Evolutionary conservation across 2,113 vertebrate species (phyloP).

Genomic region (Ardeotis arabs): DNA sequence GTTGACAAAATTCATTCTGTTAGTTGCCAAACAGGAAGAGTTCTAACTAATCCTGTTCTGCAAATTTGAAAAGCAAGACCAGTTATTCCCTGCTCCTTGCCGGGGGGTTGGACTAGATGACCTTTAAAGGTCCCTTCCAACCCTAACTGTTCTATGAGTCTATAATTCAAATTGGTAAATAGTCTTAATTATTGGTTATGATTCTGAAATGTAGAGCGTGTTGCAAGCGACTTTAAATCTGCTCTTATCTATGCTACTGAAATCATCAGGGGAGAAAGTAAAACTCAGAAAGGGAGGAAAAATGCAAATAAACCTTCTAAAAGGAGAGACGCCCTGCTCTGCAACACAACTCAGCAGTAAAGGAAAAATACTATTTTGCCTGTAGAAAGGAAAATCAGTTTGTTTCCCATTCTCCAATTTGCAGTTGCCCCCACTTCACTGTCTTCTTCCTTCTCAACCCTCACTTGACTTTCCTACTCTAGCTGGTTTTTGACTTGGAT

Average conservation of each 20-base stretch:
- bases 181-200: not conserved
- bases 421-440: not conserved
- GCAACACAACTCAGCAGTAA: not conserved
- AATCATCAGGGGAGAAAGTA: not conserved
- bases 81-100: not conserved
- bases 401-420: not conserved
- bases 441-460: not conserved
- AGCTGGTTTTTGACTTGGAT: not conserved
- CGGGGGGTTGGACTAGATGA: no score
- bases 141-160: no score
- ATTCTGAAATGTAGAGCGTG: fast-evolving
- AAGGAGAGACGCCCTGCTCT: not conserved
- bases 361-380: not conserved
- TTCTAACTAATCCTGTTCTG: not conserved
- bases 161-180: not conserved
- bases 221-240: not conserved
- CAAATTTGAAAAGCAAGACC: not conserved
- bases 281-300: not conserved
- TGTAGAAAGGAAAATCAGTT: not conserved
- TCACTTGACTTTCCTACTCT: not conserved
- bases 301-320: not conserved
- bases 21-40: not conserved
- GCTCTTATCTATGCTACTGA: not conserved
- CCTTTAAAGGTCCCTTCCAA: no score
- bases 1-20: not conserved